Base-by-base conservation (phyloP, 2,113 vertebrate species). In the Pteronura brasiliensis region DNA sequence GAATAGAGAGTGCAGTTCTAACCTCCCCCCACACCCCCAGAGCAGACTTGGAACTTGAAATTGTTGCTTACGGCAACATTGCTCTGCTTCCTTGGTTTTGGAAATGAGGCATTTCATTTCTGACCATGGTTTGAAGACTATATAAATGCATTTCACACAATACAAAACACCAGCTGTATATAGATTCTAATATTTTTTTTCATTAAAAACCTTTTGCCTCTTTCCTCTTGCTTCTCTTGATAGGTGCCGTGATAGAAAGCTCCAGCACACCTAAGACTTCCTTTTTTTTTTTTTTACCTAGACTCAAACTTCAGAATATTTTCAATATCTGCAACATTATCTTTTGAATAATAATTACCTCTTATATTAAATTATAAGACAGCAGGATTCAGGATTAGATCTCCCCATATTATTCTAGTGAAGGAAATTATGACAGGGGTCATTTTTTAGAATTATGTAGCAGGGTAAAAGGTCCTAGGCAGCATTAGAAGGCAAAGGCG, bases 371-470 rank as follows among this genome's bases (percentile, higher is more conserved):
- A 99, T 99, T 99, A 98, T 99, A 99, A 99, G 98, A 99, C 98
- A 98, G 98, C 98, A 98, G 99, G 98, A 99, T 99, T 99, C 99
- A 98, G 99, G 98, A 98, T 99, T 98, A 98, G 98, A 99, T 99
- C 98, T 99, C 98, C 98, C 98, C 98, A 97, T 99, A 99, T 99
- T 99, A 99, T 99, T 99, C 98, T 98, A 99, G 99, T 98, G 98
- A 99, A 98, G 99, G 99, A 99, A 99, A 99, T 99, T 99, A 99
- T 99, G 99, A 99, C 99, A 99, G 99, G 98, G 99, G 99, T 99
- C 99, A 99, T 99, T 99, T 99, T 99, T 99, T 99, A 99, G 99
- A 99, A 99, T 99, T 99, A 99, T 99, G 99, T 99, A 99, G 99
- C 99, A 99, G 99, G 99, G 99, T 99, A 98, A 99, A 99, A 99